Conservation (phyloP, 2,888 invertebrate species). For the Himalopsyche anomala region DNA sequence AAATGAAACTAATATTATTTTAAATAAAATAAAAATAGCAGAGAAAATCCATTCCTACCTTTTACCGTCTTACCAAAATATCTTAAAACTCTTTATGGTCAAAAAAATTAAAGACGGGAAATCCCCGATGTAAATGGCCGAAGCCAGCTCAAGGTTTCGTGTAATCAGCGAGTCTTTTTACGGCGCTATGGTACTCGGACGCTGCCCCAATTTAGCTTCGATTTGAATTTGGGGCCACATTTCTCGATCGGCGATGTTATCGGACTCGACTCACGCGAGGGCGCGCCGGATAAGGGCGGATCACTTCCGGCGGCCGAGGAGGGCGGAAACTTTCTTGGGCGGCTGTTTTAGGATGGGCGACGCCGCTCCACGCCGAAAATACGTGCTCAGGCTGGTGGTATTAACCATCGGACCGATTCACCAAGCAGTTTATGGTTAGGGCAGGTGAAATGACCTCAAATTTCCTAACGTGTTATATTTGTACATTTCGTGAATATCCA, state of each 20-base stretch:
- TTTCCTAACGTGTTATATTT: too few relatives aligned
- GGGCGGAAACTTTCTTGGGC: slow-evolving; percentile 39
- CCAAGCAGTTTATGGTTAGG: slow-evolving; percentile 3
- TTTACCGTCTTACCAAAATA: slow-evolving; percentile 7
- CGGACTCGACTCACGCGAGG: slow-evolving; percentile 22
- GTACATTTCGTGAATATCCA: too few relatives aligned
- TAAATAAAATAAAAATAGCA: too few relatives aligned
- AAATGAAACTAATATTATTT: too few relatives aligned
- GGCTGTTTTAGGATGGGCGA: slow-evolving; percentile 43
- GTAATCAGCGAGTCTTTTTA: slow-evolving; percentile 36
- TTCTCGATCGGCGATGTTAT: slow-evolving; percentile 53
- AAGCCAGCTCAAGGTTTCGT: slow-evolving; percentile 16
- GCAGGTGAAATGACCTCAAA: slow-evolving; percentile 5
- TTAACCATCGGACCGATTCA: background rate
- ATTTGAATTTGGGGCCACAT: slow-evolving; percentile 58
- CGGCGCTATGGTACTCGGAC: slow-evolving; percentile 34
- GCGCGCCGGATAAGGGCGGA: slow-evolving; percentile 43
- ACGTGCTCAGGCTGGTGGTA: background rate
- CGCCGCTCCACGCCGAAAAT: background rate
- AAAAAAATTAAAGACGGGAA: slow-evolving; percentile 12
- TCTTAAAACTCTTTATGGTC: background rate
- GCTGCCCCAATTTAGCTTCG: slow-evolving; percentile 39
- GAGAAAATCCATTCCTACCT: background rate
- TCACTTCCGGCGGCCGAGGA: slow-evolving; percentile 29
- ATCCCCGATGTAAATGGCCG: slow-evolving; percentile 18